Evolutionary conservation across 37 sponge, comb jelly and placozoan genomes (phyloP).

Genomic region (Ephydatia muelleri): DNA sequence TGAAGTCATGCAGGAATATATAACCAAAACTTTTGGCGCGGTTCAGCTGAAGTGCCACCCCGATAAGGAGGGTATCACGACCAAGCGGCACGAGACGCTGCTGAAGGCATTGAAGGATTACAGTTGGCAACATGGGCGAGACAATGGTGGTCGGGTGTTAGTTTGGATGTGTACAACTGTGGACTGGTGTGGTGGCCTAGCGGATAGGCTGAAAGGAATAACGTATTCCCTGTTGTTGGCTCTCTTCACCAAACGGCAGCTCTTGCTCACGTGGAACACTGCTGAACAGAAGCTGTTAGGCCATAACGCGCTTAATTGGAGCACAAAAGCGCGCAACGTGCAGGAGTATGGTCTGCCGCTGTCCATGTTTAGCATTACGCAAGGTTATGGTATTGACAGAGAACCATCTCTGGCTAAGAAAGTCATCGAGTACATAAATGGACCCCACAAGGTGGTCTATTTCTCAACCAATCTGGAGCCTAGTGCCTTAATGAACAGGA

Average conservation of each 20-base stretch:
- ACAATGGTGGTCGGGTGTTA: neutral
- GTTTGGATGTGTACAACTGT: conserved; percentile 27
- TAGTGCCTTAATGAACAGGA: neutral
- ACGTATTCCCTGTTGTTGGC: conserved; percentile 33
- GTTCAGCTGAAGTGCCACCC: neutral
- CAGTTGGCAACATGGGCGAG: neutral
- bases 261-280: conserved; percentile 24
- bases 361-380: neutral
- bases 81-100: neutral
- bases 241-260: conserved; percentile 18
- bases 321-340: neutral
- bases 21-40: neutral
- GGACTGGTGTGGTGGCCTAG: conserved; percentile 39
- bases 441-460: neutral
- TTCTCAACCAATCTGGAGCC: conserved; percentile 41
- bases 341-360: neutral
- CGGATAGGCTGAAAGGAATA: conserved; percentile 33
- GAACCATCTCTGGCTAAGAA: neutral
- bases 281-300: neutral
- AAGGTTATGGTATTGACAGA: neutral
- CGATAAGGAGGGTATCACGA: neutral
- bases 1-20: neutral
- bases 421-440: neutral
- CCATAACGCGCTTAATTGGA: neutral
- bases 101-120: neutral